A percentile compares a stretch with the other conserved stretches of the same genome.
phyloP scores from a whole-genome alignment of 2,888 invertebrate species.

The Caenorhabditis afra region DNA sequence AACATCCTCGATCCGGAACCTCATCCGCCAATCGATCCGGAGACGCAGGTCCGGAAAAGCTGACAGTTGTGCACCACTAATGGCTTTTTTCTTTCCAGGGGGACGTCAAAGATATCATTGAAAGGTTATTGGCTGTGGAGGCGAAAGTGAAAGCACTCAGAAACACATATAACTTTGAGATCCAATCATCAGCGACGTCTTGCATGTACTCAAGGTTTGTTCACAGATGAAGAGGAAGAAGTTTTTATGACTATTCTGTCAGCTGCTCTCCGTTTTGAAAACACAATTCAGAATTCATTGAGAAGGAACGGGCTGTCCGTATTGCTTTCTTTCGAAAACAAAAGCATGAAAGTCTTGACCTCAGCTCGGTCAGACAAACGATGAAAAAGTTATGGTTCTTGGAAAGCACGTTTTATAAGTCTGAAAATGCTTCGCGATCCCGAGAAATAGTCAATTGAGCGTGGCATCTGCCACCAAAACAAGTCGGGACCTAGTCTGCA shows the following conservation, averaged over 20 bases:
- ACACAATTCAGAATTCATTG: slow-evolving; percentile 16
- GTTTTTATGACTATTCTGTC: neutral
- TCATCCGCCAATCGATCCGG: slow-evolving; percentile 30
- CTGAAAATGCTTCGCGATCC: too few species aligned
- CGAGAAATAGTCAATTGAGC: too few species aligned
- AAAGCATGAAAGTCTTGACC: too few species aligned
- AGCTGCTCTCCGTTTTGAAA: slow-evolving; percentile 16
- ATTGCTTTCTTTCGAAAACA: too few species aligned
- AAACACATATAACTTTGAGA: slow-evolving; percentile 66
- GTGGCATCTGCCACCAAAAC: neutral
- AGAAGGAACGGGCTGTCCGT: slow-evolving; percentile 1
- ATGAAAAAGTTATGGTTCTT: too few species aligned
- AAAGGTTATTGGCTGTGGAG: slow-evolving; percentile 62
- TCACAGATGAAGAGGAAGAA: slow-evolving; percentile 9
- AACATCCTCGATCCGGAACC: slow-evolving; percentile 24
- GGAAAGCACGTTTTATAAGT: too few species aligned
- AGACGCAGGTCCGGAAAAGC: slow-evolving; percentile 35
- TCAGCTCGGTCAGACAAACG: too few species aligned
- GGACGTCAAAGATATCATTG: slow-evolving; percentile 64
- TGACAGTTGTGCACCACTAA: neutral
- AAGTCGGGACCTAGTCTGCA: slow-evolving; percentile 9
- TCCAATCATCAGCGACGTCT: slow-evolving; percentile 67
- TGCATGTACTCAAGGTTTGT: slow-evolving; percentile 69
- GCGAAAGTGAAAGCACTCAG: slow-evolving; percentile 64
- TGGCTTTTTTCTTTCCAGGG: slow-evolving; percentile 15